Evolutionary conservation across 2,797 vertebrate species (phyloP).

Genomic region (Pangasius macronema): DNA sequence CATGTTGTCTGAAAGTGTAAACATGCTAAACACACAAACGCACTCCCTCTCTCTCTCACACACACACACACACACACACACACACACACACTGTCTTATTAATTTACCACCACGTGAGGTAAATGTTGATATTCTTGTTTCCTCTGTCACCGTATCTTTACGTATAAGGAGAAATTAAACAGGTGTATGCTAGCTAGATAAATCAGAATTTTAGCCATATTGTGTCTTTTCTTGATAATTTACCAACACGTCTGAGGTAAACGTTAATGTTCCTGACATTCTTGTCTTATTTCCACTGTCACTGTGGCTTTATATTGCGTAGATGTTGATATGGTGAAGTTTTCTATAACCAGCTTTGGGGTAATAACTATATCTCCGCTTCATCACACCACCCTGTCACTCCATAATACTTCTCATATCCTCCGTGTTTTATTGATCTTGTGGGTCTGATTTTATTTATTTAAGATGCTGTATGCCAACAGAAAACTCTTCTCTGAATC

Average conservation of each 20-base stretch:
- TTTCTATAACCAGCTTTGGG: not conserved
- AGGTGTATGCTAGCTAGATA: not conserved
- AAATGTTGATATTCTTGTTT: not conserved
- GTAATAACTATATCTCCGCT: not conserved
- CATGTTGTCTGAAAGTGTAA: no score
- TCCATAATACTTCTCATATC: not conserved
- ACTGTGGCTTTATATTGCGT: not conserved
- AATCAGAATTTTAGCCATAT: not conserved
- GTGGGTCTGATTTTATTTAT: not conserved
- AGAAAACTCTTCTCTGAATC: not conserved
- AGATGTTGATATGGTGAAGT: not conserved
- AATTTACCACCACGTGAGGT: not conserved
- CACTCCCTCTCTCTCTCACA: no score
- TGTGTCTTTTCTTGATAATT: not conserved
- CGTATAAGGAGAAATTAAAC: not conserved
- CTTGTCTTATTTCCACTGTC: not conserved
- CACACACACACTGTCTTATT: not conserved
- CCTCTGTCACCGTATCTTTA: not conserved
- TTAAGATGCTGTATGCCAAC: not conserved
- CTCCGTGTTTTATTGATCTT: not conserved
- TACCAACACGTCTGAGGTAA: not conserved
- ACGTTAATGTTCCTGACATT: not conserved
- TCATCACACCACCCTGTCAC: not conserved
- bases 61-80: no score
- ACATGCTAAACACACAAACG: no score